These are phyloP conservation scores for Stramonita haemastoma DNA, from an alignment of 2,888 invertebrate species.

Conservation along the genomic window DNA sequence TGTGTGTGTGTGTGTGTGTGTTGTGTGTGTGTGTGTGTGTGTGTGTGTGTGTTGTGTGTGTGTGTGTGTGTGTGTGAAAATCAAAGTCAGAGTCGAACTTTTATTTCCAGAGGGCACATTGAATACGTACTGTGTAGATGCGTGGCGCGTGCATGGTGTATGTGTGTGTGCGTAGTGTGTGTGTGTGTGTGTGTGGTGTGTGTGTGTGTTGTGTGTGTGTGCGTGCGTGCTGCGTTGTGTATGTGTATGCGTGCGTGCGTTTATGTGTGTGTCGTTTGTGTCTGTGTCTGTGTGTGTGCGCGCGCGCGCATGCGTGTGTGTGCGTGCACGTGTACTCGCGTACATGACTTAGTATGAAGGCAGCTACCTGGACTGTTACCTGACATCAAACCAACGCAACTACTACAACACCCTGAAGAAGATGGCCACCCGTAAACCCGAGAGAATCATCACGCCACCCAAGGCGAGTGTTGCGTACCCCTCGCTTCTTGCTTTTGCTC, in stretches of 20 bases:
- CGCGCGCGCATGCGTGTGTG: not conserved
- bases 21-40: too few relatives aligned
- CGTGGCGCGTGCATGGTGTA: too few relatives aligned
- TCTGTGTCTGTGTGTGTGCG: not conserved
- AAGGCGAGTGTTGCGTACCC: constrained; percentile 73
- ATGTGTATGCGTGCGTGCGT: not conserved
- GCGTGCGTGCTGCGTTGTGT: not conserved
- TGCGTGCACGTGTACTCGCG: not conserved
- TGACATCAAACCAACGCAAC: constrained; percentile 96
- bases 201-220: constrained; percentile 15
- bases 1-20: constrained; percentile 7
- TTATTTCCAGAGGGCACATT: too few relatives aligned
- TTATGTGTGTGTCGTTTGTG: not conserved
- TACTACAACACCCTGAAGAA: constrained; percentile 99
- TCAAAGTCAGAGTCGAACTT: too few relatives aligned
- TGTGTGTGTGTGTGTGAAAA: too few relatives aligned
- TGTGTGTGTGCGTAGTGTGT: constrained; percentile 9
- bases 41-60: too few relatives aligned
- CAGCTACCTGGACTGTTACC: constrained; percentile 96
- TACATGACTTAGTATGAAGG: constrained; percentile 90
- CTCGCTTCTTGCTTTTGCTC: not conserved
- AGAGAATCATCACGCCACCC: constrained; percentile 97
- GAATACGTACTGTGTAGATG: not conserved
- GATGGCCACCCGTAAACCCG: constrained; percentile 96
- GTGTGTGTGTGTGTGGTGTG: not conserved